Evolutionary conservation across 1,140 invertebrate genomes (phyloP).

Genomic region (Scaptomyza hsui): DNA sequence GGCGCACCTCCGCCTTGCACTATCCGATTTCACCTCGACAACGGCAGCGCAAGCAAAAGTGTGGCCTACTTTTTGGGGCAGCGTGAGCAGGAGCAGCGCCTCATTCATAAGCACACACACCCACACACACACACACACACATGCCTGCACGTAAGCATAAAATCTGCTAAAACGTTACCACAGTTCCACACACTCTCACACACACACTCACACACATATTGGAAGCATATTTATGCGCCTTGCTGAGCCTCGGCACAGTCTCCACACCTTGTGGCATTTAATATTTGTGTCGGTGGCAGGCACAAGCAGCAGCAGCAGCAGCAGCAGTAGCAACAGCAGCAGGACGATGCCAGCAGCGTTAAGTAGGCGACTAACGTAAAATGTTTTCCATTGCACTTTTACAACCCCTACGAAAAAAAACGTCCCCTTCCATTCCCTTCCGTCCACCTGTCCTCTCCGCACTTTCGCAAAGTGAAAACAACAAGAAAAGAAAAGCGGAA

Average conservation of each 20-base stretch:
- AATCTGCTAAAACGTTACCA: slow-evolving; percentile 75
- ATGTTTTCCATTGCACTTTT: slow-evolving; percentile 58
- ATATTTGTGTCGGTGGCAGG: slow-evolving; percentile 67
- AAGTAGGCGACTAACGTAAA: slow-evolving; percentile 61
- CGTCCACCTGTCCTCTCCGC: no score
- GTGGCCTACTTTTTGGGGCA: slow-evolving; percentile 66
- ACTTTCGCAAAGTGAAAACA: background rate
- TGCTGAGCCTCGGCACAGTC: slow-evolving; percentile 63
- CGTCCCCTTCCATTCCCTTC: background rate
- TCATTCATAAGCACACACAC: slow-evolving; percentile 20
- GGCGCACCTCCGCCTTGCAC: slow-evolving; percentile 1
- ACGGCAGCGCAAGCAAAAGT: slow-evolving; percentile 50
- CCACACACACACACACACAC: slow-evolving; percentile 3
- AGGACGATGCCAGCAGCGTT: slow-evolving; percentile 34
- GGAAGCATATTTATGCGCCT: slow-evolving; percentile 63
- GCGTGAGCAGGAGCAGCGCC: background rate
- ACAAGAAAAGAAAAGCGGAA: background rate
- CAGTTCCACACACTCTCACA: slow-evolving; percentile 28
- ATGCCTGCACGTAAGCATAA: slow-evolving; percentile 63
- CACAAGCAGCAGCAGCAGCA: no score
- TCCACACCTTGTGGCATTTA: slow-evolving; percentile 77
- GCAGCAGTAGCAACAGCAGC: slow-evolving; percentile 35
- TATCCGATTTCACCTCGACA: slow-evolving; percentile 47
- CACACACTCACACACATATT: slow-evolving; percentile 31
- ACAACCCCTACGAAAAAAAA: background rate